Conservation (phyloP, 2,888 invertebrate genomes). For the Sipha maydis region DNA sequence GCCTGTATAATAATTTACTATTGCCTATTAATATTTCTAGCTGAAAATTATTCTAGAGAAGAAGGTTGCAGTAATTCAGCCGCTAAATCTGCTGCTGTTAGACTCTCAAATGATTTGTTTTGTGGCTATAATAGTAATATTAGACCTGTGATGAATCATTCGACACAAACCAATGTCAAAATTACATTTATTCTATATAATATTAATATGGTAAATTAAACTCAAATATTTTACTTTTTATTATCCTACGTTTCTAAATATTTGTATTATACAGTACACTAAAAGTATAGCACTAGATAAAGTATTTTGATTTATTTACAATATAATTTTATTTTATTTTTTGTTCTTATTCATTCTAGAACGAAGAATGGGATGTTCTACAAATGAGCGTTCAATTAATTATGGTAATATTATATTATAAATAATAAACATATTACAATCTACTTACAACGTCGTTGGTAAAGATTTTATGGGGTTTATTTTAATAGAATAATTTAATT, state of each 20-base stretch:
- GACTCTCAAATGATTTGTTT: constrained; percentile 48
- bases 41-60: background rate
- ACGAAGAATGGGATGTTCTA: constrained; percentile 43
- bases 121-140: constrained; percentile 31
- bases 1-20: background rate
- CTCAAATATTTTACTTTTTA: background rate
- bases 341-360: constrained; percentile 8
- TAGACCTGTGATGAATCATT: constrained; percentile 47
- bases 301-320: too few species aligned
- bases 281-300: too few species aligned
- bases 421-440: background rate
- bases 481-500: too few species aligned
- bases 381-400: constrained; percentile 23
- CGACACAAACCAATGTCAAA: constrained; percentile 19
- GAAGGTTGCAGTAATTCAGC: constrained; percentile 12
- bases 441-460: too few species aligned
- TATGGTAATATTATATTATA: constrained; percentile 23
- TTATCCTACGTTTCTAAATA: too few species aligned
- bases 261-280: too few species aligned
- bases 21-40: background rate
- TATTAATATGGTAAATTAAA: constrained; percentile 34
- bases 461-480: too few species aligned
- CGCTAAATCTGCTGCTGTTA: constrained; percentile 24
- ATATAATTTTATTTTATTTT: too few species aligned
- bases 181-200: background rate